These are phyloP conservation scores for Cynoglossus semilaevis DNA, from an alignment of 2,113 vertebrate species.

Conservation along the genomic window DNA sequence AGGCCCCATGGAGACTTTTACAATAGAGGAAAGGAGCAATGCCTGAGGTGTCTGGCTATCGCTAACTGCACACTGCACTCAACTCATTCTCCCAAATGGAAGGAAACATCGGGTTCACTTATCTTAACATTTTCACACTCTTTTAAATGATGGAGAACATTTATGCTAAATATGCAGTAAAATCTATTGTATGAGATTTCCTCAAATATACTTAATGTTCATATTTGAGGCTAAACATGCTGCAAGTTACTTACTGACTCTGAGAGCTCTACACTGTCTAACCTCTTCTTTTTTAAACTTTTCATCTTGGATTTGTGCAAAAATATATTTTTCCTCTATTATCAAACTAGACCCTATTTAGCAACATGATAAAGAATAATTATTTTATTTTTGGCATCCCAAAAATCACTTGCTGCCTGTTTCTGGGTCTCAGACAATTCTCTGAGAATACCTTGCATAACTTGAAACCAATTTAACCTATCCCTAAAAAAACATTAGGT, in stretches of 20 bases:
- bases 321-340: no score
- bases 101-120: constrained; percentile 50
- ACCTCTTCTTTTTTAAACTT: constrained; percentile 11
- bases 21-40: constrained; percentile 73
- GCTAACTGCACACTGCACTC: constrained; percentile 31
- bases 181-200: constrained; percentile 1
- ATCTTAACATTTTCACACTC: constrained; percentile 27
- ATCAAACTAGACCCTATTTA: no score
- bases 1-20: constrained; percentile 81
- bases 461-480: no score
- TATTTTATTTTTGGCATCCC: no score
- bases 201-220: neutral
- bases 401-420: no score
- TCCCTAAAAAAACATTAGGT: neutral
- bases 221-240: constrained; percentile 12
- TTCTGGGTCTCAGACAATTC: no score
- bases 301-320: neutral
- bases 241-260: constrained; percentile 2
- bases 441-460: no score
- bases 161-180: constrained; percentile 9
- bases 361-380: no score
- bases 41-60: constrained; percentile 31
- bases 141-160: constrained; percentile 28
- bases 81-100: constrained; percentile 27
- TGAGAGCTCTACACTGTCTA: constrained; percentile 6